Conservation (phyloP, 1,140 invertebrate species). For the Pseudoatta argentina region DNA sequence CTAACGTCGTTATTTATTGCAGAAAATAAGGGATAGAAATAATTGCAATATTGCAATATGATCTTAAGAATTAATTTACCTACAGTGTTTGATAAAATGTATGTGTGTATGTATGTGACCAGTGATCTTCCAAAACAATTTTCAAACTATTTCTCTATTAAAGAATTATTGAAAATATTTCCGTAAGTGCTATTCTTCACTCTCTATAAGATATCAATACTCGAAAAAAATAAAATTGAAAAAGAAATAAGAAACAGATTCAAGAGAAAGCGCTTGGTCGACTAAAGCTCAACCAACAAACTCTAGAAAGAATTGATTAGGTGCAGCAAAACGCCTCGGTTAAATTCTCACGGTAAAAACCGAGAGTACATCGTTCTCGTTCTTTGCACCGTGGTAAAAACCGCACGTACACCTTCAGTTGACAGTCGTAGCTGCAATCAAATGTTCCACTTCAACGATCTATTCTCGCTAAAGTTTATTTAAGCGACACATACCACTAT, state of each 20-base stretch:
- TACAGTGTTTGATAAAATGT: background rate
- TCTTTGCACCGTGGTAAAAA: slow-evolving; percentile 6
- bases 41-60: background rate
- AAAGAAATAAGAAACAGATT: background rate
- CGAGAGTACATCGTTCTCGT: background rate
- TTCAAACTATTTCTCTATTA: background rate
- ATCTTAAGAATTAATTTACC: background rate
- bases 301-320: slow-evolving; percentile 11
- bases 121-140: background rate
- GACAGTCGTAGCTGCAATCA: slow-evolving; percentile 40
- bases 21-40: background rate
- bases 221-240: background rate
- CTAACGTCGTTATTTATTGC: background rate
- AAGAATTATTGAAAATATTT: background rate
- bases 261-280: background rate
- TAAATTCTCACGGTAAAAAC: background rate
- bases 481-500: slow-evolving; percentile 53
- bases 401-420: slow-evolving; percentile 8
- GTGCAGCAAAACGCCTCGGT: background rate
- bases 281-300: background rate
- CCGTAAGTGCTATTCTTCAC: background rate
- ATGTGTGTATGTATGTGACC: background rate
- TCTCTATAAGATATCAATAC: background rate
- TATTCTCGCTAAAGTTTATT: slow-evolving; percentile 58
- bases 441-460: slow-evolving; percentile 59